Base-by-base conservation (phyloP, 2,888 invertebrate genomes). In the Eurois occulta region DNA sequence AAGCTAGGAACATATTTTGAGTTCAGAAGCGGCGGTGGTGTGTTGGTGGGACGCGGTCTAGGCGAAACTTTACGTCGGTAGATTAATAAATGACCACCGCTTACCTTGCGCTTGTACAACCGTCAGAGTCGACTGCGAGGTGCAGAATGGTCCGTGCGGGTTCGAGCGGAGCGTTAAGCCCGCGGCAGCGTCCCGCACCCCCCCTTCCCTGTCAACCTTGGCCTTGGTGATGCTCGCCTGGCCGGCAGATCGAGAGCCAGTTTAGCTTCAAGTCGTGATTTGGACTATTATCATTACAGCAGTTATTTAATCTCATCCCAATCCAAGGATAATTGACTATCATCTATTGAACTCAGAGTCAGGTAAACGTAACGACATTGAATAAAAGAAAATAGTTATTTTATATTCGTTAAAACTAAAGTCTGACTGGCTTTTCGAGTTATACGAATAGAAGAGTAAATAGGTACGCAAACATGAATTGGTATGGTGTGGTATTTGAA, bases 21-120 rank as follows among this genome's bases (percentile, higher is more conserved):
- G 87, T 87, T 78, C 38, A 90, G 88, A 85, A 89, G 89, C 88
- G 92, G 92, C 89, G 90, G 88, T 88, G 88, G 87, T 88, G 87
- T 87, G 87, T 87, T 88, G 87, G 85, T 87, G 89, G 85, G 90
- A 89, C 89, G 86, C 83, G 88, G 48, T 71, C 68, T 72, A 86
- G 86, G 78, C 78, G 84, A 89, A 87, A 84, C 88, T 84, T 88
- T 88, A 83, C 88, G 91, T 90, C 90, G 92, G 91, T 91, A 92
- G 88, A 93, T 90, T 90, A 90, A 86, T 90, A 92, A 94, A 91
- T 91, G 92, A 93, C 94, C 95, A 94, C 95, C 93, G 95, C 96
- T 97, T 97, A 97, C 97, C 97, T 97, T 95, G 93, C 94, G 94
- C 96, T 96, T 94, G 95, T 92, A 96, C 97, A 96, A 97, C 97